Evolutionary conservation across 1,140 invertebrate genomes (phyloP).

Genomic region (Anastrepha obliqua): DNA sequence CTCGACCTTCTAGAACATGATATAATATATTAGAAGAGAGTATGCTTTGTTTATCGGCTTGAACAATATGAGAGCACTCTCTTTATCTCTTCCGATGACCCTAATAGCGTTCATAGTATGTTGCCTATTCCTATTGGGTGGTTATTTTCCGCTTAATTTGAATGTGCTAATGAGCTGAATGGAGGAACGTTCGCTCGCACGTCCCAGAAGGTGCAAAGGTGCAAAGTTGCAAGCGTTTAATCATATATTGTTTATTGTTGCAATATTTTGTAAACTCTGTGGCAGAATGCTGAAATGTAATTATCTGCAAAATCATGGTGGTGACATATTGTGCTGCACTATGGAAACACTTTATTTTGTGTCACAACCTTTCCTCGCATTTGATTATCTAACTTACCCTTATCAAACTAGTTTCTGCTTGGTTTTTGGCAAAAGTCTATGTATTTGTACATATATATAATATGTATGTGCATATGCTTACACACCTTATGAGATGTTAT

Average conservation of each 20-base stretch:
- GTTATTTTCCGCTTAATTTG: not conserved
- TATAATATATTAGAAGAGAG: too few relatives aligned
- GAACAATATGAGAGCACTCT: too few relatives aligned
- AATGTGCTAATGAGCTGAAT: not conserved
- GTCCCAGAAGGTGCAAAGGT: not conserved
- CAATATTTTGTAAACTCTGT: slow-evolving; percentile 22
- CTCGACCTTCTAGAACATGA: too few relatives aligned
- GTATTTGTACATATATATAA: not conserved
- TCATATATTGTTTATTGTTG: not conserved
- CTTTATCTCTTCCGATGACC: not conserved
- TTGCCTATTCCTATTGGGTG: not conserved
- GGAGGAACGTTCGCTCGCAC: not conserved
- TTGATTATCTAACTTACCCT: not conserved
- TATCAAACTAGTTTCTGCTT: not conserved
- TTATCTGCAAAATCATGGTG: slow-evolving; percentile 15
- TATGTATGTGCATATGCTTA: not conserved
- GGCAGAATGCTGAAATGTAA: slow-evolving; percentile 38
- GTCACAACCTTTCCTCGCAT: not conserved
- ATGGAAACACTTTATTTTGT: not conserved
- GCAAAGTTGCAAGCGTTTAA: not conserved
- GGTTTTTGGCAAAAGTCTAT: not conserved
- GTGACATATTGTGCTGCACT: slow-evolving; percentile 3
- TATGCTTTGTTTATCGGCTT: too few relatives aligned
- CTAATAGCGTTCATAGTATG: not conserved
- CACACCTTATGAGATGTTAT: too few relatives aligned